A percentile compares a stretch with the other conserved stretches of the same genome.
Evolutionary conservation across 2,797 vertebrate genomes (phyloP).

Genomic region (Hozukius guyotensis): DNA sequence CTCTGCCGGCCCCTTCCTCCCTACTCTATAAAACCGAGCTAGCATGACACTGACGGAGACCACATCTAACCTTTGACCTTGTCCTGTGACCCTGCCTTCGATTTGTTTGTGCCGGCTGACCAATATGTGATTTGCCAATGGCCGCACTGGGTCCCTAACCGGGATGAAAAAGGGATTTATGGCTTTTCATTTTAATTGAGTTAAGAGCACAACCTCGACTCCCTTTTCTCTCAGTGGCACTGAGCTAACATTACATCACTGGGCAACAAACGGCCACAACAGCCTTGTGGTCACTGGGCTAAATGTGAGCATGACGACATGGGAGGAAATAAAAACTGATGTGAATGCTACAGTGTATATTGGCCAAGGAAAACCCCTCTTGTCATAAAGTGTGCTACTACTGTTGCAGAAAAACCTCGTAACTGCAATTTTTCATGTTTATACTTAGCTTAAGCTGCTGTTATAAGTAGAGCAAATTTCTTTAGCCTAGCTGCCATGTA

Average conservation of each 20-base stretch:
- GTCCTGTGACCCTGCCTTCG: conserved; percentile 86
- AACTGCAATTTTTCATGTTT: conserved; percentile 34
- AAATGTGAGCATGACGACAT: conserved; percentile 70
- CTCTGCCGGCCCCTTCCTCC: conserved; percentile 51
- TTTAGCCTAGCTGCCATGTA: background rate
- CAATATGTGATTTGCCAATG: conserved; percentile 86
- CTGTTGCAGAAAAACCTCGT: conserved; percentile 14
- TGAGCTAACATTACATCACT: conserved; percentile 74
- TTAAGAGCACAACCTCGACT: conserved; percentile 78
- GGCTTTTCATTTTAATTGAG: conserved; percentile 87
- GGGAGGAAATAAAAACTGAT: conserved; percentile 59
- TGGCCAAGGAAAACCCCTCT: conserved; percentile 27
- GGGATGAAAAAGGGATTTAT: conserved; percentile 87
- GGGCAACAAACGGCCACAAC: conserved; percentile 61
- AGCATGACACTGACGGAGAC: conserved; percentile 85
- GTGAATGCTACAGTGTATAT: conserved; percentile 44
- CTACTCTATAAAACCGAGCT: conserved; percentile 77
- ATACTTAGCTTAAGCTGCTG: conserved; percentile 10
- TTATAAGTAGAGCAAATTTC: conserved; percentile 3
- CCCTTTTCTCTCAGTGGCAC: conserved; percentile 55
- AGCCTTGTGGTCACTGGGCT: conserved; percentile 64
- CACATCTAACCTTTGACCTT: conserved; percentile 86
- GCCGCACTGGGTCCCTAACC: conserved; percentile 77
- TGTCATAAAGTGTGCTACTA: conserved; percentile 25
- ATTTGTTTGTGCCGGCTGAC: conserved; percentile 84